These are phyloP conservation scores for Cephalotes varians DNA, from an alignment of 2,888 invertebrate genomes.

Conservation along the genomic window DNA sequence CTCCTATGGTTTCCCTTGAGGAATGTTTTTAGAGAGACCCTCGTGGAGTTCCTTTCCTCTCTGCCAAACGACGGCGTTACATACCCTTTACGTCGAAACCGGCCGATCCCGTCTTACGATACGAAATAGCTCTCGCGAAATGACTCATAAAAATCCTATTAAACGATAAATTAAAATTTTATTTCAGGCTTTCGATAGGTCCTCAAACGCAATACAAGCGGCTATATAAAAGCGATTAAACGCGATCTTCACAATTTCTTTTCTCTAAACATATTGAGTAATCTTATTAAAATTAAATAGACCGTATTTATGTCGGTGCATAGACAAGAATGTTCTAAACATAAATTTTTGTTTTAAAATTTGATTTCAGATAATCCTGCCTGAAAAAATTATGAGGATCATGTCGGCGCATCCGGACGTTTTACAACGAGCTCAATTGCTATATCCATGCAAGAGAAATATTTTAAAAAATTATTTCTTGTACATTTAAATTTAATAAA, in stretches of 20 bases:
- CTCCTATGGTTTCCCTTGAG: constrained; percentile 57
- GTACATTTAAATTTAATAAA: neutral
- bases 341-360: neutral
- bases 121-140: constrained; percentile 34
- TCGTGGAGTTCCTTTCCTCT: constrained; percentile 35
- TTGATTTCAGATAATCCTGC: neutral
- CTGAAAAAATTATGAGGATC: too few species aligned
- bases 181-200: constrained; percentile 2
- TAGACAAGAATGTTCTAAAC: neutral
- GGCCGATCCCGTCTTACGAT: constrained; percentile 34
- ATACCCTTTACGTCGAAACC: constrained; percentile 23
- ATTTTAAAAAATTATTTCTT: neutral
- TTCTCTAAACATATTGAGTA: neutral
- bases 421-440: neutral
- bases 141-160: constrained; percentile 59
- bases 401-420: neutral
- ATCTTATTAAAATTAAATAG: constrained; percentile 1
- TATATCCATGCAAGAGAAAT: neutral
- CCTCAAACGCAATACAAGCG: neutral
- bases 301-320: neutral
- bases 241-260: neutral
- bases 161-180: constrained; percentile 68
- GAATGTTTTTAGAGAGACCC: constrained; percentile 50
- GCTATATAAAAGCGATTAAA: constrained; percentile 33
- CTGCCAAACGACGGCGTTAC: constrained; percentile 46